Evolutionary conservation across 2,888 invertebrate species (phyloP).

Genomic region (Sinohyriopsis cumingii): DNA sequence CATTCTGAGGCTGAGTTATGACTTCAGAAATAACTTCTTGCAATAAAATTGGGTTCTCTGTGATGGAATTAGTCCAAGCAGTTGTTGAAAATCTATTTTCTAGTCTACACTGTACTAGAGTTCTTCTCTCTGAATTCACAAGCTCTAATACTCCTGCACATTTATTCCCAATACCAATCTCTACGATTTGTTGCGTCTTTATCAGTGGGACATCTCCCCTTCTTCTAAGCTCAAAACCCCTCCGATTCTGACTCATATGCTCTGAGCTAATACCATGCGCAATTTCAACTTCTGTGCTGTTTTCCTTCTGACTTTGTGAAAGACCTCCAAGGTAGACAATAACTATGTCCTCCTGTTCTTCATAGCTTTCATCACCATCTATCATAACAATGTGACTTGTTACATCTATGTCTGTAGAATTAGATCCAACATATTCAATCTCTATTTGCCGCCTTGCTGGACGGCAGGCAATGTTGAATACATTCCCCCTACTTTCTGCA

Average conservation of each 20-base stretch:
- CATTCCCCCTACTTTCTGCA: constrained; percentile 17
- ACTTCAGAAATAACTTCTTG: too few species aligned
- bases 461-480: constrained; percentile 17
- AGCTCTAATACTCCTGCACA: constrained; percentile 23
- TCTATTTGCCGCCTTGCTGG: constrained; percentile 9
- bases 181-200: constrained; percentile 25
- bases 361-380: constrained; percentile 26
- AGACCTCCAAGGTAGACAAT: constrained; percentile 27
- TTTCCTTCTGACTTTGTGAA: constrained; percentile 11
- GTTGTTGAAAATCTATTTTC: too few species aligned
- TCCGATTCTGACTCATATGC: constrained; percentile 6
- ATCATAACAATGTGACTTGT: constrained; percentile 16
- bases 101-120: constrained; percentile 18
- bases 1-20: too few species aligned
- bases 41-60: too few species aligned
- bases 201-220: constrained; percentile 8
- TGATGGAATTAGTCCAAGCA: too few species aligned
- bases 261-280: constrained; percentile 10
- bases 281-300: constrained; percentile 12
- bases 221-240: constrained; percentile 23
- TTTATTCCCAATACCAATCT: constrained; percentile 18
- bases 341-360: constrained; percentile 18
- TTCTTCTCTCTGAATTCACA: constrained; percentile 7
- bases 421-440: constrained; percentile 19
- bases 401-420: constrained; percentile 24